Conservation (phyloP, 1,140 invertebrate genomes). For the Oryzaephilus surinamensis region DNA sequence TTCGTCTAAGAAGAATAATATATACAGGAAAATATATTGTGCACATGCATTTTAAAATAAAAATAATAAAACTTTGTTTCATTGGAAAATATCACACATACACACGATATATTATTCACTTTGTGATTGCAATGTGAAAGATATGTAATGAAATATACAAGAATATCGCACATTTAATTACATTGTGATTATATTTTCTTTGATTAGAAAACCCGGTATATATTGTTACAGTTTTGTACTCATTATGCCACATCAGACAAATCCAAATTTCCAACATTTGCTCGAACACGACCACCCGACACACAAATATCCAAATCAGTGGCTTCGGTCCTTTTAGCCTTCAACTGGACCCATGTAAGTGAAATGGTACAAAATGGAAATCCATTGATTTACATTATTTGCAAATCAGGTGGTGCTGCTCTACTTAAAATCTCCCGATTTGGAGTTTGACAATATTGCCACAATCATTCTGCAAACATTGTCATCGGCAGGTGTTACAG, state of each 20-base stretch:
- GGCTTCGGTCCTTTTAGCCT: constrained; percentile 62
- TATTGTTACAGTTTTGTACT: constrained; percentile 75
- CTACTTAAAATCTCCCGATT: constrained; percentile 56
- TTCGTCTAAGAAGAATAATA: no score
- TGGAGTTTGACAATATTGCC: constrained; percentile 61
- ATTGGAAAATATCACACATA: no score
- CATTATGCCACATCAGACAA: constrained; percentile 81
- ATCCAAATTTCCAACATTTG: constrained; percentile 80
- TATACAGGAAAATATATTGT: no score
- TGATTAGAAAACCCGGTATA: no score
- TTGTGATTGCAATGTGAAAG: no score
- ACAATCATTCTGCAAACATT: constrained; percentile 59
- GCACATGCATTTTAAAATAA: no score
- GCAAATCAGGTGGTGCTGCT: constrained; percentile 56
- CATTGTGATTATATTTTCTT: no score
- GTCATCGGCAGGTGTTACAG: constrained; percentile 52
- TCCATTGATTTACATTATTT: not conserved
- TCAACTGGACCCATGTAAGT: constrained; percentile 74
- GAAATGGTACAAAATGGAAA: not conserved
- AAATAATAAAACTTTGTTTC: no score
- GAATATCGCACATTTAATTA: no score
- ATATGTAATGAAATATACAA: no score
- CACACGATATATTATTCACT: no score
- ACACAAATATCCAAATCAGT: constrained; percentile 87
- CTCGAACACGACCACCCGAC: constrained; percentile 82